These are phyloP conservation scores for Steinernema feltiae DNA, from an alignment of 1,140 invertebrate genomes.

Conservation along the genomic window DNA sequence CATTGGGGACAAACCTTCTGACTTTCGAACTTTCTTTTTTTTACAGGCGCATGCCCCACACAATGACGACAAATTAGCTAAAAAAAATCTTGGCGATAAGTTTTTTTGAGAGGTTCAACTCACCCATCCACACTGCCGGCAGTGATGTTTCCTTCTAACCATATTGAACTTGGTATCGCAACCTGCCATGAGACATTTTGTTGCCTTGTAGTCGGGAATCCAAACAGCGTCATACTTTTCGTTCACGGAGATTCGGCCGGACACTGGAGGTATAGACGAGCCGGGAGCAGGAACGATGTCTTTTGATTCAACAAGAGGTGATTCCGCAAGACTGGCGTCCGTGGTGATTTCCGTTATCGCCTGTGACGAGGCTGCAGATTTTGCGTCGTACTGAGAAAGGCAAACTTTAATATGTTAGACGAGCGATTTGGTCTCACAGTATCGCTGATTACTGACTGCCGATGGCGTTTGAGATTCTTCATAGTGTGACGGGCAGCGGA, in stretches of 20 bases:
- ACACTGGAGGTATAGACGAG: neutral
- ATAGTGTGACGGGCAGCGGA: neutral
- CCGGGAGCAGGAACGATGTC: neutral
- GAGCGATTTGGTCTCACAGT: constrained; percentile 33
- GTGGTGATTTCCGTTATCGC: neutral
- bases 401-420: no score
- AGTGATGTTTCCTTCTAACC: constrained; percentile 40
- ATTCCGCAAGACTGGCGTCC: constrained; percentile 19
- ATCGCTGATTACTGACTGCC: constrained; percentile 20
- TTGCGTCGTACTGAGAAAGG: neutral
- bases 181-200: constrained; percentile 39
- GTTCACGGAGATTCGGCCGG: neutral
- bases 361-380: constrained; percentile 5
- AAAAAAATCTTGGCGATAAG: constrained; percentile 20
- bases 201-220: constrained; percentile 48
- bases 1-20: constrained; percentile 45
- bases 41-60: constrained; percentile 40
- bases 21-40: constrained; percentile 26
- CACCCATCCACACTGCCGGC: constrained; percentile 43
- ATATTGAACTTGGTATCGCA: constrained; percentile 43
- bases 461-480: neutral
- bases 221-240: constrained; percentile 33
- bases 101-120: neutral
- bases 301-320: constrained; percentile 27
- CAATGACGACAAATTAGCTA: constrained; percentile 42